Percentiles rank a stretch among this genome's conserved stretches.
phyloP scores from a whole-genome alignment of 1,140 invertebrate genomes.

The Drosophila orena region DNA sequence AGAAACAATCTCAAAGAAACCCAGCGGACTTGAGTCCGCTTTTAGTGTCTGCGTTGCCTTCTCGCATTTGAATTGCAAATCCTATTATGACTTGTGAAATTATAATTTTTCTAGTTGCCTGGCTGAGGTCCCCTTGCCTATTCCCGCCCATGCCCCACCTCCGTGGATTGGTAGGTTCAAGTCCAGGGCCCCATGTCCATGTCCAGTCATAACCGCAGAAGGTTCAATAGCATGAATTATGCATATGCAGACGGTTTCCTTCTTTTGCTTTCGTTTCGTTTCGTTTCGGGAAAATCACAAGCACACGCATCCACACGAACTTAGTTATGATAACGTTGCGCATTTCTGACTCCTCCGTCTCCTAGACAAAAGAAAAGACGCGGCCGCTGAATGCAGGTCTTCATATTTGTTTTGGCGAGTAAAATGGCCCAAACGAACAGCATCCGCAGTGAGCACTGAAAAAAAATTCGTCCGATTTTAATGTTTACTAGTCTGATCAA shows the following conservation, averaged over 20 bases:
- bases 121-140: constrained; percentile 35
- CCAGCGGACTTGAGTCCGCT: constrained; percentile 42
- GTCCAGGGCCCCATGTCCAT: constrained; percentile 60
- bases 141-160: background rate
- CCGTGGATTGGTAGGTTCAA: constrained; percentile 51
- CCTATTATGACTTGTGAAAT: constrained; percentile 84
- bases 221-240: constrained; percentile 84
- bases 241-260: constrained; percentile 81
- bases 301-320: constrained; percentile 78
- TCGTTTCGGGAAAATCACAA: constrained; percentile 54
- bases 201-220: constrained; percentile 69
- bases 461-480: background rate
- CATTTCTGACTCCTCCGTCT: constrained; percentile 59
- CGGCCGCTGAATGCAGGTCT: constrained; percentile 33
- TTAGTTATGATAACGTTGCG: constrained; percentile 83
- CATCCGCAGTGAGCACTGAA: constrained; percentile 45
- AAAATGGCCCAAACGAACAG: constrained; percentile 53
- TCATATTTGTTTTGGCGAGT: constrained; percentile 75
- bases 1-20: constrained; percentile 40
- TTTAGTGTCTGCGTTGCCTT: constrained; percentile 62
- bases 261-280: constrained; percentile 57
- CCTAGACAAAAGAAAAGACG: constrained; percentile 23
- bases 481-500: too few species aligned
- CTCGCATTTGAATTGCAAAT: constrained; percentile 84
- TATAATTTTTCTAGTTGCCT: constrained; percentile 80